Percentiles rank a stretch among this genome's conserved stretches.
phyloP scores from a whole-genome alignment of 1,140 invertebrate species.

The Diachasma alloeum region DNA sequence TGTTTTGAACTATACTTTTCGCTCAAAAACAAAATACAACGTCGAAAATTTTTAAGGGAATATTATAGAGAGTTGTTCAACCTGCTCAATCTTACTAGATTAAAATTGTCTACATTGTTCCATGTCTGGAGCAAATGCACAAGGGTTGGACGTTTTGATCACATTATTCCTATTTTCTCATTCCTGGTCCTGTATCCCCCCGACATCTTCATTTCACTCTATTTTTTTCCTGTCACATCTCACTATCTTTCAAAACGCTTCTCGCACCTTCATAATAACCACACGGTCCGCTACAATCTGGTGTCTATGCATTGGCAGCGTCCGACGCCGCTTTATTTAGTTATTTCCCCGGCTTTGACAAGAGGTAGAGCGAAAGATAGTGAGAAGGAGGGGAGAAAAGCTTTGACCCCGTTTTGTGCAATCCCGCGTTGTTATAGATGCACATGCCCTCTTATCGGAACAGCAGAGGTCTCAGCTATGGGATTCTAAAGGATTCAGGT shows the following conservation, averaged over 20 bases:
- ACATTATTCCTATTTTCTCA: not conserved
- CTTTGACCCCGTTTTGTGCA: conserved; percentile 19
- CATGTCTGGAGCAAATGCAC: not conserved
- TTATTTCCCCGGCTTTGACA: conserved; percentile 21
- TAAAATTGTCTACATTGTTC: not conserved
- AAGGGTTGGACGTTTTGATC: not conserved
- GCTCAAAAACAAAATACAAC: too few species aligned
- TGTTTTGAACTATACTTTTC: too few species aligned
- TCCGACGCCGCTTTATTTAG: conserved; percentile 16
- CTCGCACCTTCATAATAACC: not conserved
- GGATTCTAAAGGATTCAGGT: not conserved
- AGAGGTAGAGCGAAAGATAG: not conserved
- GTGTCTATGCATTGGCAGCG: not conserved
- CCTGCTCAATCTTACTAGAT: not conserved
- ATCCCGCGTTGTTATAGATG: not conserved
- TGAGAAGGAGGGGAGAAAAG: conserved; percentile 4
- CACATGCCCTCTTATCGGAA: not conserved
- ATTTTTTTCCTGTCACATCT: not conserved
- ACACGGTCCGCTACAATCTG: not conserved
- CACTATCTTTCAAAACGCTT: not conserved
- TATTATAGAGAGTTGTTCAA: too few species aligned
- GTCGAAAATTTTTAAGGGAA: too few species aligned
- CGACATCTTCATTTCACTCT: not conserved
- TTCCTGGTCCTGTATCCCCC: not conserved
- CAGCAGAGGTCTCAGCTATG: not conserved